phyloP scores from a whole-genome alignment of 2,888 invertebrate genomes.

The Julus scanicus region DNA sequence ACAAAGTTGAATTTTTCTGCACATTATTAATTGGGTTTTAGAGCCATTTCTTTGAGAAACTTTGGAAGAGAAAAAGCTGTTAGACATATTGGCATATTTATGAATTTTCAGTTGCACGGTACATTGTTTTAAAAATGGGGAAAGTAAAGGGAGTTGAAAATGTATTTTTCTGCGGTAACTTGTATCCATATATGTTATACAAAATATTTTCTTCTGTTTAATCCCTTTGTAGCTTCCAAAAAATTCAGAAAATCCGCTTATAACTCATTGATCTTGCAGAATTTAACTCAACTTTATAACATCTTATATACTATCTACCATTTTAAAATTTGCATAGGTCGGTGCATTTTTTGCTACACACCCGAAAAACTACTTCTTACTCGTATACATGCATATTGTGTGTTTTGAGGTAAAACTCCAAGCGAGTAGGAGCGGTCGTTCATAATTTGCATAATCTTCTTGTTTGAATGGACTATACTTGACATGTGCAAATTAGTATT shows the following conservation, averaged over 20 bases:
- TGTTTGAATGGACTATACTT: conserved; percentile 30
- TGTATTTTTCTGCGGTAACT: too few species aligned
- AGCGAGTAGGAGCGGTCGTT: not conserved
- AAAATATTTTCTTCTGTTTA: not conserved
- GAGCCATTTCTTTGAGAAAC: too few species aligned
- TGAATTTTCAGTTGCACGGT: too few species aligned
- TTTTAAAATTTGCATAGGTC: not conserved
- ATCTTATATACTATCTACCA: not conserved
- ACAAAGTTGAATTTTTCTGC: too few species aligned
- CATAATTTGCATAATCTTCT: conserved; percentile 6
- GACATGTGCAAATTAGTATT: conserved; percentile 20
- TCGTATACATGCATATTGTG: not conserved
- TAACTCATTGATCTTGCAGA: not conserved
- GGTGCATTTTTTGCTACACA: not conserved
- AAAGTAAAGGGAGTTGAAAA: too few species aligned
- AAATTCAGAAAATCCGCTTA: not conserved
- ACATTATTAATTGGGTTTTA: too few species aligned
- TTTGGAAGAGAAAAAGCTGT: too few species aligned
- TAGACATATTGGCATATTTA: too few species aligned
- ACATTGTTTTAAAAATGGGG: too few species aligned
- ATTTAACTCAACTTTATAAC: not conserved
- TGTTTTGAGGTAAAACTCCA: not conserved
- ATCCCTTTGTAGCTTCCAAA: not conserved
- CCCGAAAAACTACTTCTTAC: not conserved
- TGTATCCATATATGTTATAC: not conserved